phyloP scores from a whole-genome alignment of 2,797 vertebrate genomes.

The Synaphobranchus kaupii region DNA sequence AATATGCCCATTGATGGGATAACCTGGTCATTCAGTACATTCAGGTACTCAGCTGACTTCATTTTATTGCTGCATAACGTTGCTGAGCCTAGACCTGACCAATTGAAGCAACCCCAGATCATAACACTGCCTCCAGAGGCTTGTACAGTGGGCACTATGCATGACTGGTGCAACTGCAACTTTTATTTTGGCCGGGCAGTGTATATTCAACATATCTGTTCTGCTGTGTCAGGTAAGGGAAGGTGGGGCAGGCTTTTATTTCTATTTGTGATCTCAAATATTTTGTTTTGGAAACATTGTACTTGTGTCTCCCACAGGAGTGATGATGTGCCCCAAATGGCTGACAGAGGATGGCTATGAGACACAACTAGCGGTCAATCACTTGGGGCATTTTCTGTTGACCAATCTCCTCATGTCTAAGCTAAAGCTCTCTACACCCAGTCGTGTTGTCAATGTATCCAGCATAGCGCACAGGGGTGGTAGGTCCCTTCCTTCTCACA shows the following conservation, averaged over 20 bases:
- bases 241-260: neutral
- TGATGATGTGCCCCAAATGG: slow-evolving; percentile 78
- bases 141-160: too few species aligned
- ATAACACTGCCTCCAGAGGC: too few species aligned
- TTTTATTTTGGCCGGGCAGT: too few species aligned
- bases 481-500: slow-evolving; percentile 38
- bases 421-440: slow-evolving; percentile 68
- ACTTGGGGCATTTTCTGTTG: slow-evolving; percentile 74
- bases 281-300: neutral
- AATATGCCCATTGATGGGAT: too few species aligned
- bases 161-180: too few species aligned
- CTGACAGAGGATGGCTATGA: slow-evolving; percentile 75
- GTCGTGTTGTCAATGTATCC: slow-evolving; percentile 70
- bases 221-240: neutral
- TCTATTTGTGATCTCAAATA: neutral
- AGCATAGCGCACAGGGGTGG: slow-evolving; percentile 73
- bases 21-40: too few species aligned
- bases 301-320: slow-evolving; percentile 57
- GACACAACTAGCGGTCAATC: slow-evolving; percentile 75
- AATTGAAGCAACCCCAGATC: too few species aligned
- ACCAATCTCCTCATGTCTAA: slow-evolving; percentile 68
- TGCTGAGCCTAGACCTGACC: too few species aligned
- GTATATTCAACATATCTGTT: neutral
- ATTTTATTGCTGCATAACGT: too few species aligned
- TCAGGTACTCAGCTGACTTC: too few species aligned